A percentile compares a stretch with the other conserved stretches of the same genome.
phyloP scores from a whole-genome alignment of 1,140 invertebrate species.

The Mamestra configurata region DNA sequence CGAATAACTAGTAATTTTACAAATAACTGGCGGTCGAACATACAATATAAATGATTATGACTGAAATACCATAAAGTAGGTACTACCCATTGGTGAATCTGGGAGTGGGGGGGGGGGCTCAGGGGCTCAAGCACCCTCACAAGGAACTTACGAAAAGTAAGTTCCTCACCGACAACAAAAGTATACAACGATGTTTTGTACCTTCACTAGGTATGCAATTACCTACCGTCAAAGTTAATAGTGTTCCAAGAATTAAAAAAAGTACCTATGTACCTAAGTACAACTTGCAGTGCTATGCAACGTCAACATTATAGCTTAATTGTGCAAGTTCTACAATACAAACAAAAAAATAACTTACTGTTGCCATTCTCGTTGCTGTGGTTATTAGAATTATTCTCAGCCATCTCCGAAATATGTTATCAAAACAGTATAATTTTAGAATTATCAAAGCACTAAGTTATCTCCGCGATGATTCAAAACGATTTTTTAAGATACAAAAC shows the following conservation, averaged over 20 bases:
- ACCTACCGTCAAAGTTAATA: not conserved
- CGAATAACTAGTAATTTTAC: too few species aligned
- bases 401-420: constrained; percentile 46
- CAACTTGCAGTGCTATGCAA: not conserved
- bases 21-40: too few species aligned
- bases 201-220: too few species aligned
- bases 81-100: too few species aligned
- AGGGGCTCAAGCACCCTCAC: too few species aligned
- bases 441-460: constrained; percentile 9
- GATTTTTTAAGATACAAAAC: not conserved
- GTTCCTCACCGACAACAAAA: too few species aligned
- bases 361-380: constrained; percentile 25
- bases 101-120: too few species aligned
- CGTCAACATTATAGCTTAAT: not conserved
- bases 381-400: constrained; percentile 51
- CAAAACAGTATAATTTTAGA: not conserved
- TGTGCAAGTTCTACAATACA: not conserved
- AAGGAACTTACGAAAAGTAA: too few species aligned
- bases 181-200: too few species aligned
- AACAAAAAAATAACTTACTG: not conserved
- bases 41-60: too few species aligned
- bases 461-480: constrained; percentile 1
- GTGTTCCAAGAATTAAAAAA: constrained; percentile 23
- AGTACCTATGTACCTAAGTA: not conserved
- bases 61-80: too few species aligned